These are phyloP conservation scores for Oryzias javanicus DNA, from an alignment of 2,113 vertebrate species.

Conservation along the genomic window DNA sequence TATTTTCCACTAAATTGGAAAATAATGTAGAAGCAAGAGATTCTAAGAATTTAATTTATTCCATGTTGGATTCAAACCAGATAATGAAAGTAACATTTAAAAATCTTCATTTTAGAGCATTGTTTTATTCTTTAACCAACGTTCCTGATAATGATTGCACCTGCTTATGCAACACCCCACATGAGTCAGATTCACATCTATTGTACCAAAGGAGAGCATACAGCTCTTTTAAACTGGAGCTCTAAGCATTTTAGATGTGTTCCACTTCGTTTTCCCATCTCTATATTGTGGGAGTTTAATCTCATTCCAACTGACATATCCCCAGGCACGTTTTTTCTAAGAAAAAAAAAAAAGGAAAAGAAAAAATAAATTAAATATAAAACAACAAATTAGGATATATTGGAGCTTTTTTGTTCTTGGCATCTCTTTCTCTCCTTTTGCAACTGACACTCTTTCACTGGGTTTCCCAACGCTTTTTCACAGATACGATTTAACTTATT, in stretches of 20 bases:
- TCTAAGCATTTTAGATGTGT: conserved; percentile 71
- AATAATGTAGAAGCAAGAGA: background rate
- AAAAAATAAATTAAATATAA: conserved; percentile 1
- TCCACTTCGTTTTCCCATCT: conserved; percentile 62
- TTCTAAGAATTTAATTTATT: background rate
- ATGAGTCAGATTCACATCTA: conserved; percentile 71
- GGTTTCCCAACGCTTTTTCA: conserved; percentile 57
- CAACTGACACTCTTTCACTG: conserved; percentile 23
- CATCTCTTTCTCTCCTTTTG: conserved; percentile 39
- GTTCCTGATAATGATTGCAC: conserved; percentile 60
- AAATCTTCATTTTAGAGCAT: background rate
- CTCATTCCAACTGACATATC: conserved; percentile 75
- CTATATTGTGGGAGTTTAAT: conserved; percentile 77
- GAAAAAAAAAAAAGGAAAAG: conserved; percentile 58
- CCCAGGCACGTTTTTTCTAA: conserved; percentile 52
- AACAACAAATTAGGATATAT: conserved; percentile 72
- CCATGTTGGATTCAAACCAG: background rate
- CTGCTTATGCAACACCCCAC: conserved; percentile 66
- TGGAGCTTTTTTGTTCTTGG: conserved; percentile 41
- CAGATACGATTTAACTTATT: conserved; percentile 78
- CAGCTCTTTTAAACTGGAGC: conserved; percentile 60
- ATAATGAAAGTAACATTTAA: background rate
- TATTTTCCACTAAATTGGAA: background rate
- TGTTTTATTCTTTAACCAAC: conserved; percentile 30
- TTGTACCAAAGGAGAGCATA: conserved; percentile 60